phyloP scores from a whole-genome alignment of 2,888 invertebrate species.

The Netelia inedita region DNA sequence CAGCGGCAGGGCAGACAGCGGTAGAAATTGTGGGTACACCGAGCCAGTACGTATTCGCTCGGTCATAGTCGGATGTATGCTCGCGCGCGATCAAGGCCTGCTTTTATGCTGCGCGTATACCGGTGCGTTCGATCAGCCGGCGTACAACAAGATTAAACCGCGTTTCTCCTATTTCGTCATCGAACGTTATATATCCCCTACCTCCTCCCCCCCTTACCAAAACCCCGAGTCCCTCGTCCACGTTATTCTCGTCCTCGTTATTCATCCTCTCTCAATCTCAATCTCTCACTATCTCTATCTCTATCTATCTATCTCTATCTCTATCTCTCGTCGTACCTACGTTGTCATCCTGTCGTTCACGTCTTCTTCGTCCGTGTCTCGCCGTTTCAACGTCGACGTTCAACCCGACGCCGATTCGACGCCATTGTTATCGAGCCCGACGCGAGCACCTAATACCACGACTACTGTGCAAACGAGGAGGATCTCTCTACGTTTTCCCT shows the following conservation, averaged over 20 bases:
- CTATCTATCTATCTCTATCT: background rate
- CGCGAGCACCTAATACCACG: constrained; percentile 21
- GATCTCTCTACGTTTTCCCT: constrained; percentile 1
- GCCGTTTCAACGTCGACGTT: constrained; percentile 9
- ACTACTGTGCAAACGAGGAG: constrained; percentile 36
- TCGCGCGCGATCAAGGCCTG: constrained; percentile 64
- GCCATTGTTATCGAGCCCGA: constrained; percentile 74
- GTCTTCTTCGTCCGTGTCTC: background rate
- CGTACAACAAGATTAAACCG: constrained; percentile 62
- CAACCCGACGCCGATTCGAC: constrained; percentile 61
- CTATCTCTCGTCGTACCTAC: background rate
- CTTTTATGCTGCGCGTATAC: constrained; percentile 60
- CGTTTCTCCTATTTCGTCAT: background rate
- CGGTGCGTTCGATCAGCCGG: constrained; percentile 65
- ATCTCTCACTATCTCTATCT: background rate
- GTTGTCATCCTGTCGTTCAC: background rate
- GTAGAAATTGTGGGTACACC: constrained; percentile 43
- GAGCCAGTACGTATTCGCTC: constrained; percentile 63
- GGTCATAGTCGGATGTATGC: constrained; percentile 72
- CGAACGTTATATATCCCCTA: background rate
- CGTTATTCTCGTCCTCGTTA: constrained; percentile 33
- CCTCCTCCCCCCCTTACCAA: no score
- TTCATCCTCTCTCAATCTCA: background rate
- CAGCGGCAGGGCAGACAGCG: constrained; percentile 16
- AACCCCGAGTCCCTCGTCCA: no score